Conservation (phyloP, 1,140 invertebrate genomes). For the Daktulosphaira vitifoliae region DNA sequence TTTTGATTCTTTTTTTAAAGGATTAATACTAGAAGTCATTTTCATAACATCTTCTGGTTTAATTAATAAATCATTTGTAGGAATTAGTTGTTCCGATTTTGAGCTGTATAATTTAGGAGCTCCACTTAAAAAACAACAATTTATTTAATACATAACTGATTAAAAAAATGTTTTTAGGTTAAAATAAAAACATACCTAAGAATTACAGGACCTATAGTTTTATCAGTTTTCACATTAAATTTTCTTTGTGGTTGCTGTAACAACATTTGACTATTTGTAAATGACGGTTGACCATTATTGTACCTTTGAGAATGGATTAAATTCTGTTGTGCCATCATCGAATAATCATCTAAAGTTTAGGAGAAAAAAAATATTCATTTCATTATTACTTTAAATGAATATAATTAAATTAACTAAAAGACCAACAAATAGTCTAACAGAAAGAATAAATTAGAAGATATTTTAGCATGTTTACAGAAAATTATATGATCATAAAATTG, state of each 20-base stretch:
- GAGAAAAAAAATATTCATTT: neutral
- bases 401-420: no score
- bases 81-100: conserved; percentile 36
- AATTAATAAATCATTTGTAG: conserved; percentile 17
- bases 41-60: conserved; percentile 31
- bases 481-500: no score
- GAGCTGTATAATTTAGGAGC: conserved; percentile 41
- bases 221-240: conserved; percentile 24
- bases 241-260: conserved; percentile 14
- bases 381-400: neutral
- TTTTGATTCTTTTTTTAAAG: conserved; percentile 33
- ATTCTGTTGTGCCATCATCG: conserved; percentile 6
- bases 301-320: neutral
- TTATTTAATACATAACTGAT: conserved; percentile 1
- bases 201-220: conserved; percentile 28
- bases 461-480: no score
- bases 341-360: conserved; percentile 27
- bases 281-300: neutral
- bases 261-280: neutral
- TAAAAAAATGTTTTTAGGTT: neutral
- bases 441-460: no score
- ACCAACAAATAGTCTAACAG: no score
- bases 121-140: conserved; percentile 38
- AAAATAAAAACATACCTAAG: conserved; percentile 2
- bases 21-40: conserved; percentile 27